Evolutionary conservation across 2,888 invertebrate species (phyloP).

Genomic region (Campopleginae sp.): DNA sequence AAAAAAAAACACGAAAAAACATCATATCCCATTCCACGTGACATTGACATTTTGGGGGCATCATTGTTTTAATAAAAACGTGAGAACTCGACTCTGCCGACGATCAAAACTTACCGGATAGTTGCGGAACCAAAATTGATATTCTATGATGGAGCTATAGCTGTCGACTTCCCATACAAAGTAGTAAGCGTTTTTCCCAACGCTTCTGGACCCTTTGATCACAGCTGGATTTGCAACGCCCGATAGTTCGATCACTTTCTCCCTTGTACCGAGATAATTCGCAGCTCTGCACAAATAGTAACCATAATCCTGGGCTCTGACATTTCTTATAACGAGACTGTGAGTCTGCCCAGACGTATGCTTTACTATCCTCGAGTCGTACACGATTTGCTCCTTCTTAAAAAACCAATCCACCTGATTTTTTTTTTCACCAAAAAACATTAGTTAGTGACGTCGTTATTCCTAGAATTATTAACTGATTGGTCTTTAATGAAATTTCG

Average conservation of each 20-base stretch:
- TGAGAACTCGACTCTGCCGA: too few species aligned
- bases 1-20: not conserved
- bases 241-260: constrained; percentile 90
- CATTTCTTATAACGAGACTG: constrained; percentile 89
- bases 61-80: too few species aligned
- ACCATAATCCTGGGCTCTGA: constrained; percentile 89
- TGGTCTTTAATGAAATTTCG: not conserved
- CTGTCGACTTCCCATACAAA: constrained; percentile 95
- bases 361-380: constrained; percentile 81
- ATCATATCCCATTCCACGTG: not conserved
- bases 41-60: too few species aligned
- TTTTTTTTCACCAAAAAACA: constrained; percentile 10
- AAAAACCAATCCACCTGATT: constrained; percentile 83
- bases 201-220: constrained; percentile 86
- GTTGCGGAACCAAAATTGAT: constrained; percentile 85
- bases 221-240: constrained; percentile 90
- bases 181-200: constrained; percentile 86
- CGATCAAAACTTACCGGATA: constrained; percentile 76
- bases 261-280: constrained; percentile 90
- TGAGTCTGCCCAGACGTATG: constrained; percentile 87
- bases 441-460: not conserved
- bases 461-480: not conserved
- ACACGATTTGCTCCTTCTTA: constrained; percentile 74
- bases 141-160: constrained; percentile 91
- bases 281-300: constrained; percentile 92